Base-by-base conservation (phyloP, 2,888 invertebrate genomes). In the Drosophila limbata region DNA sequence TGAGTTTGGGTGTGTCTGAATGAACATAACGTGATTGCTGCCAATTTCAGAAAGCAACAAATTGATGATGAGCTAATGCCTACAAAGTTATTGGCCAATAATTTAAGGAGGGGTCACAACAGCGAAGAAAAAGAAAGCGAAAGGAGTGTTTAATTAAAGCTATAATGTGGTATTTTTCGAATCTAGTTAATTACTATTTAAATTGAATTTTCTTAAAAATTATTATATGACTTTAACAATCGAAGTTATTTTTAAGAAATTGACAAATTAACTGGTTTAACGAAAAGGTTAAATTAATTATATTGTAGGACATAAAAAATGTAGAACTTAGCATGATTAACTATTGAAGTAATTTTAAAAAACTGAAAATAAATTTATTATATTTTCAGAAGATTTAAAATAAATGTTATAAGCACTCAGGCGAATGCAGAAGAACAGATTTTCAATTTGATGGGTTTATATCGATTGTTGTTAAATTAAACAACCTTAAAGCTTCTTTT, bases 1-100 rank as follows among this genome's bases (percentile, higher is more conserved):
- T 25, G 13, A 42, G 60, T 66, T 37, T 64, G 53, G 61, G 61
- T 71, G 69, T 81, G 60, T 61, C 44, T 61, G 55, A 13, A 11
- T 57, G 70, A 60, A 52, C 60, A 60, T 73, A 79, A 87, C 82
- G 71, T 84, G 88, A 79, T 88, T 82, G 69, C 79, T 75, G 84
- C 69, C 83, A 80, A 79, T 84, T 80, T 75, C 70, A 77, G 50
- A 65, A 62, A 61, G 64, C 65, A 83, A 63, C 77, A 79, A 84
- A 69, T 83, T 83, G 66, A 65, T 73, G 74, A 77, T 73, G 77
- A 85, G 81, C 69, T 79, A 81, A 79, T 81, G 75, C 71, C 64
- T 71, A 67, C 51, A 65, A 65, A 72, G 52, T 79, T 65, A 84
- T 76, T 66, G 69, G 56, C 31, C 50, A 62, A 55, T 60, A 33